Evolutionary conservation across 2,888 invertebrate genomes (phyloP), one percentile per base, ranked within the genome.

Genomic region (Tineola bisselliella): DNA sequence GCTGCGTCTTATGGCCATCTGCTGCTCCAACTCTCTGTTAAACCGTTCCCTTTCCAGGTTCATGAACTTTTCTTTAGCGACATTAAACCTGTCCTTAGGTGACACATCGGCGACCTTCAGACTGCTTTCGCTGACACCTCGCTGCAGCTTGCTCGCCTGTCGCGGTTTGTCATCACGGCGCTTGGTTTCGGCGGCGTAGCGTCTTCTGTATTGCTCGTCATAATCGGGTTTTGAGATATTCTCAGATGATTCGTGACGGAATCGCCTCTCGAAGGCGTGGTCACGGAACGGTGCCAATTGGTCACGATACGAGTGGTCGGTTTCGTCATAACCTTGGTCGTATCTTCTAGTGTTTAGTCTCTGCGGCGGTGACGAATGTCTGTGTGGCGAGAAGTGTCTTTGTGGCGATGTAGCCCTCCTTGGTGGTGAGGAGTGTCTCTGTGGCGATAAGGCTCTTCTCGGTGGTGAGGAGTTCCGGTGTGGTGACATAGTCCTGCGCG

Each of bases 1-100:
- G 69, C 88, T 88, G 65, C 88, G 76, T 63, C 88, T 72, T 64
- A 87, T 81, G 54, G 86, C 87, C 80, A 87, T 88, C 64, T 88
- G 87, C 66, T 86, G 84, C 64, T 88, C 86, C 54, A 88, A 71
- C 68, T 90, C 89, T 65, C 88, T 84, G 65, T 89, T 89, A 64
- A 90, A 87, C 62, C 90, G 83, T 68, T 93, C 92, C 63, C 92
- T 88, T 73, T 95, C 95, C 77, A 95, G 88, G 64, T 93, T 90
- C 75, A 92, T 89, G 73, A 95, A 95, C 79, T 94, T 94, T 70
- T 95, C 94, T 77, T 94, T 94, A 56, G 95, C 94, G 68, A 94
- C 94, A 68, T 93, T 92, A 79, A 95, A 94, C 62, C 94, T 89
- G 69, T 94, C 94, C 66, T 92, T 90, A 0, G 94, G 94, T 1